Evolutionary conservation across 2,888 invertebrate genomes (phyloP), one percentile per base, ranked within the genome.

Genomic region (Shargacucullia verbasci): DNA sequence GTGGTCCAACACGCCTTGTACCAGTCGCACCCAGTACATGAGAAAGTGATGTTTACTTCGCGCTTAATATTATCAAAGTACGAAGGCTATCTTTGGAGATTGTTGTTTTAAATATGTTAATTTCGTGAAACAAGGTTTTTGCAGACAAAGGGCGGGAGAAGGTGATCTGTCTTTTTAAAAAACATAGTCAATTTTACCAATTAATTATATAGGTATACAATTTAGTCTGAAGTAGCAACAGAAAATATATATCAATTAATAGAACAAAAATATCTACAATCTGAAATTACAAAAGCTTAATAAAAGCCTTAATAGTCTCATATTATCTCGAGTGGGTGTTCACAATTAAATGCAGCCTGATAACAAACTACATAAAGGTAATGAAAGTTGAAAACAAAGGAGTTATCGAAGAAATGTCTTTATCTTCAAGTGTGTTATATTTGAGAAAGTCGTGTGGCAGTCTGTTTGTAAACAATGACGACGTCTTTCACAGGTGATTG

Each of bases 401-500:
- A 61, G 27, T 52, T 65, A 69, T 75, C 59, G 33, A 39, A 67
- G 57, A 45, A 29, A 47, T 33, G 43, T 6, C 40, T 39, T 53
- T 65, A 72, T 69, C 53, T 45, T 60, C 10, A 49, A 59, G 73
- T 65, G 38, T 37, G 35, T 44, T 55, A 52, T 62, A 54, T 59
- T n/a, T 64, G 70, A 43, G 49, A 73, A 76, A 70, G 77, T 79
- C 76, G 73, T 56, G 46, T 67, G 53, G 64, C 41, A 48, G n/a
- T 53, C 44, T 50, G 50, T 77, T 72, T 69, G 70, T 81, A 80
- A 80, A 82, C 78, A 79, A 50, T 50, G 43, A 59, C 59, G 59
- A 76, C 69, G 81, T 70, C 81, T 81, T 80, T 83, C 73, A 77
- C 59, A 64, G 54, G 60, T 76, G 74, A 79, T 59, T 71, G 72